These are phyloP conservation scores for Tichodroma muraria DNA, from an alignment of 2,113 vertebrate species.

Conservation along the genomic window DNA sequence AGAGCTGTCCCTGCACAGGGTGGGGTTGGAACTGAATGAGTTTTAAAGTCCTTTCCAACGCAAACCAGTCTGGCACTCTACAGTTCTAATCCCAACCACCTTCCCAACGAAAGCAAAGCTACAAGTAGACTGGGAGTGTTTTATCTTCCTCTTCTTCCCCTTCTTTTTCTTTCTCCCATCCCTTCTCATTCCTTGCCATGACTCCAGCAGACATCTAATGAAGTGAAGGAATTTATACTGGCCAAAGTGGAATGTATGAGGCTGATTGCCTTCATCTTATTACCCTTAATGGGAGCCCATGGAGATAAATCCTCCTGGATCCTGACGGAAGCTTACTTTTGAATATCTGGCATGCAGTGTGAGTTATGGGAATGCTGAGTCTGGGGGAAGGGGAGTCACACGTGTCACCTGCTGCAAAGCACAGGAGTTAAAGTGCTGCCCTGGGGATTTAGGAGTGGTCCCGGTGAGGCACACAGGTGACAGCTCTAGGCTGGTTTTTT, in stretches of 20 bases:
- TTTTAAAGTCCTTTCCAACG: background rate
- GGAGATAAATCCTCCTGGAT: constrained; percentile 52
- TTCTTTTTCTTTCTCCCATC: background rate
- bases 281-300: constrained; percentile 38
- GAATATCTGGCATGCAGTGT: background rate
- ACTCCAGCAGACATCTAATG: constrained; percentile 6
- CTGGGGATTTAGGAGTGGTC: background rate
- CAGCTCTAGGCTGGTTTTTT: background rate
- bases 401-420: background rate
- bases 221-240: constrained; percentile 22
- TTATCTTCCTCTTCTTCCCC: background rate
- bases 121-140: background rate
- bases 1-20: background rate
- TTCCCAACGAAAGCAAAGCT: background rate
- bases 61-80: background rate
- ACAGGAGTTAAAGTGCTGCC: background rate
- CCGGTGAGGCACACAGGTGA: rapidly evolving
- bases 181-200: background rate
- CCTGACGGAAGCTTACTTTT: constrained; percentile 39
- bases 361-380: background rate
- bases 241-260: constrained; percentile 40
- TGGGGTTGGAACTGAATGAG: background rate
- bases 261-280: constrained; percentile 52
- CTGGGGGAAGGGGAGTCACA: background rate
- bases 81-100: background rate